phyloP scores from a whole-genome alignment of 2,888 invertebrate species.

The Lingula anatina region DNA sequence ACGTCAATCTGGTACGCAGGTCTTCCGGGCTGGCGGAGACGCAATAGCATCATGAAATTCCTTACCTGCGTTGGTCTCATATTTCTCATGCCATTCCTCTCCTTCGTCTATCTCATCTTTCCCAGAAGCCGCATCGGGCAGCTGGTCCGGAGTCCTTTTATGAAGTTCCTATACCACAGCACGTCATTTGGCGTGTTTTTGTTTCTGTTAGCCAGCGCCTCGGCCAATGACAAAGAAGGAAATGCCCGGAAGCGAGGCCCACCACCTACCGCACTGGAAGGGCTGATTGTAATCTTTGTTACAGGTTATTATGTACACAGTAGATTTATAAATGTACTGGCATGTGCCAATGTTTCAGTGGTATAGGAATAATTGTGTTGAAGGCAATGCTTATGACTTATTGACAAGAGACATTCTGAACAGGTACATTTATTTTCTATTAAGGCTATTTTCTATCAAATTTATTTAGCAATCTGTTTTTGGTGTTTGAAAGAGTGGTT shows the following conservation, averaged over 20 bases:
- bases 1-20: slow-evolving; percentile 59
- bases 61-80: slow-evolving; percentile 52
- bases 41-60: slow-evolving; percentile 53
- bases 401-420: too few relatives aligned
- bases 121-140: slow-evolving; percentile 55
- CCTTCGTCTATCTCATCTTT: slow-evolving; percentile 55
- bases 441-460: too few relatives aligned
- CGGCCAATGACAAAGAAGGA: slow-evolving; percentile 37
- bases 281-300: slow-evolving; percentile 57
- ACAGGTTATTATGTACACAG: too few relatives aligned
- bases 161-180: slow-evolving; percentile 59
- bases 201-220: slow-evolving; percentile 55
- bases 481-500: too few relatives aligned
- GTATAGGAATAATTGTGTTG: too few relatives aligned
- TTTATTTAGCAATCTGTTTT: too few relatives aligned
- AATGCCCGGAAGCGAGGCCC: slow-evolving; percentile 51
- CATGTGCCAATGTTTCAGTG: too few relatives aligned
- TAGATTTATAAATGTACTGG: too few relatives aligned
- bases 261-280: slow-evolving; percentile 55
- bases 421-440: too few relatives aligned
- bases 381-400: too few relatives aligned
- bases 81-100: slow-evolving; percentile 54
- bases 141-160: slow-evolving; percentile 57
- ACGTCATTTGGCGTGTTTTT: slow-evolving; percentile 59
- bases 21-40: slow-evolving; percentile 55